Base-by-base conservation (phyloP, 2,113 vertebrate species). In the Cinclus cinclus region DNA sequence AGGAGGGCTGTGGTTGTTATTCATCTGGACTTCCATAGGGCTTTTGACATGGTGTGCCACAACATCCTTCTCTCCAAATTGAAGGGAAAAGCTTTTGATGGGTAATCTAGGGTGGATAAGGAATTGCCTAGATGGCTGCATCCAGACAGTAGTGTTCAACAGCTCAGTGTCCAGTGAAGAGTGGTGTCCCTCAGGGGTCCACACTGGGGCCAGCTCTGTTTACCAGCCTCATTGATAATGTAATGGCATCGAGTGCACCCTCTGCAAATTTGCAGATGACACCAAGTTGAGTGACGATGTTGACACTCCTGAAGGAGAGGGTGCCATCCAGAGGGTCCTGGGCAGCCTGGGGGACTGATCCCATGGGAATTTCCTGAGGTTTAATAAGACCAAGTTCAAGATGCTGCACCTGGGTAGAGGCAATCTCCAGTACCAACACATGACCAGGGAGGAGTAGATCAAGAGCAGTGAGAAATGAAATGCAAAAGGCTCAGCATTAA, bases 321-420 rank as follows among this genome's bases (percentile, higher is more conserved):
- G 11, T 58, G 9, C 3, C 12, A 55, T 39, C 19, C 28, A 59
- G 70, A 56, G 41, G 9, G 17, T 23, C 31, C 18, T 28, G 44
- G 65, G 49, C 25, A 47, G 23, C 33, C 28, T 37, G 1, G 0
- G 25, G 30, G 27, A 79, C 14, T 15, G 1, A 7, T 13, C 12
- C 20, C 2, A 1, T 16, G 15, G 15, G 21, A 59, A 63, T 13
- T 5, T 33, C 28, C n/a, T 9, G 25, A 52, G 4, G 13, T 63
- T 59, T n/a, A 73, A 73, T 23, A 63, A 28, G 18, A 21, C 15
- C 27, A 77, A 81, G 4, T 30, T 3, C 39, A 87, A 39, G n/a
- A 6, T 69, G 31, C n/a, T 63, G 22, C 8, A 18, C 6, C 5
- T 62, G 24, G 8, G 2, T 15, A 0, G 0, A n/a, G 31, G 24